These are phyloP conservation scores for Ptychadena robeensis DNA, from an alignment of 2,797 vertebrate genomes.

Conservation along the genomic window DNA sequence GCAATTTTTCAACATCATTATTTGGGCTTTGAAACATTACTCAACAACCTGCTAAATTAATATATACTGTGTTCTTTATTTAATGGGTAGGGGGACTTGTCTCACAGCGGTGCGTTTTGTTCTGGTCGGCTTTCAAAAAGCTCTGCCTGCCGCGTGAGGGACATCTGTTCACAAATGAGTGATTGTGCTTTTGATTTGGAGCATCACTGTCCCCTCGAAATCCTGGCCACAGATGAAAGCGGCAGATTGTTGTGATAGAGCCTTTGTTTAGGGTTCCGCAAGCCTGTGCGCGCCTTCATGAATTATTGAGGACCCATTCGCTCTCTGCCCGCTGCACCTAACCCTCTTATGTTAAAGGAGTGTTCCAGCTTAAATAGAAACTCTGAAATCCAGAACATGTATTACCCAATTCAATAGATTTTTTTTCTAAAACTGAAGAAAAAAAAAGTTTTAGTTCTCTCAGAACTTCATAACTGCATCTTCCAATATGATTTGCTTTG, in stretches of 20 bases:
- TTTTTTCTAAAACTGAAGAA: no score
- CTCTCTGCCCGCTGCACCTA: slow-evolving; percentile 70
- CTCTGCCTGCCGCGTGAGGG: slow-evolving; percentile 69
- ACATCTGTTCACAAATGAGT: slow-evolving; percentile 79
- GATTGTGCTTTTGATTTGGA: slow-evolving; percentile 79
- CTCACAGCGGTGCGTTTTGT: slow-evolving; percentile 72
- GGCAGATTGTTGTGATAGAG: slow-evolving; percentile 72
- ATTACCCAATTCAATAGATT: no score
- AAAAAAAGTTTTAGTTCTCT: no score
- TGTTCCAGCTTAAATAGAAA: neutral
- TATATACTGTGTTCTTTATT: slow-evolving; percentile 73
- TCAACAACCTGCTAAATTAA: slow-evolving; percentile 75
- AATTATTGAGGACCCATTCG: slow-evolving; percentile 70
- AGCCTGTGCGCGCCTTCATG: slow-evolving; percentile 72
- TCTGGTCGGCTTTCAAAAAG: slow-evolving; percentile 63
- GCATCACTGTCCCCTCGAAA: slow-evolving; percentile 72
- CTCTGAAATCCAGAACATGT: no score
- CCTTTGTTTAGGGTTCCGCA: slow-evolving; percentile 70
- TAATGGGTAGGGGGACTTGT: slow-evolving; percentile 71
- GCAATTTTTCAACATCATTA: slow-evolving; percentile 68
- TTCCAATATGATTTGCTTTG: no score
- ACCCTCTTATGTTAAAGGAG: slow-evolving; percentile 68
- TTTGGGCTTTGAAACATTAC: slow-evolving; percentile 71
- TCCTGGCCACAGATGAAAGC: slow-evolving; percentile 81
- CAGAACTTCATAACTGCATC: no score